Conservation (phyloP, 2,888 invertebrate species). For the Psylliodes chrysocephalus region DNA sequence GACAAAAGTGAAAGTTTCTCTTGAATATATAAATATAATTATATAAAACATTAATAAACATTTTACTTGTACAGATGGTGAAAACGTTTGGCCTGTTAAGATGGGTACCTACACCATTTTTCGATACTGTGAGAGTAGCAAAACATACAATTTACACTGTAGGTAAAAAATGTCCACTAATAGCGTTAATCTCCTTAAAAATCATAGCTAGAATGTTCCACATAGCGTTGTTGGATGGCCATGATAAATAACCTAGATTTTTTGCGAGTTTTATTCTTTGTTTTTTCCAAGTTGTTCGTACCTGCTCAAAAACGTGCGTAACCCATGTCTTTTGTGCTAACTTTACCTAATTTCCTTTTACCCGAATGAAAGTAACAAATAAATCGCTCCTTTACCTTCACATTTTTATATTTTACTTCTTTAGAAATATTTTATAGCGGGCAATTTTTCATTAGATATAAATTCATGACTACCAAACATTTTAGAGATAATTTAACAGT, state of each 20-base stretch:
- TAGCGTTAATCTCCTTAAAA: background rate
- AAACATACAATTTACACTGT: too few species aligned
- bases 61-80: too few species aligned
- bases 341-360: conserved; percentile 7
- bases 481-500: background rate
- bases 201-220: conserved; percentile 1
- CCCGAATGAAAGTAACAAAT: background rate
- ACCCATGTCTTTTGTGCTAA: conserved; percentile 5
- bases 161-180: conserved; percentile 2
- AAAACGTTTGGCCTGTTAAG: too few species aligned
- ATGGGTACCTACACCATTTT: too few species aligned
- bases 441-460: background rate
- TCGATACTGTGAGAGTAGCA: too few species aligned
- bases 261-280: background rate
- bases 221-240: conserved; percentile 9
- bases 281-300: background rate
- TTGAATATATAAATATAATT: too few species aligned
- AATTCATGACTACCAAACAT: background rate
- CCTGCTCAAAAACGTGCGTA: background rate
- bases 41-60: too few species aligned
- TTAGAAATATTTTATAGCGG: background rate
- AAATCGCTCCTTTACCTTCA: background rate
- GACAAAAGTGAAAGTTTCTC: too few species aligned
- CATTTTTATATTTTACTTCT: background rate
- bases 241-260: background rate